Evolutionary conservation across 2,113 vertebrate species (phyloP).

Genomic region (Chloebia gouldiae): DNA sequence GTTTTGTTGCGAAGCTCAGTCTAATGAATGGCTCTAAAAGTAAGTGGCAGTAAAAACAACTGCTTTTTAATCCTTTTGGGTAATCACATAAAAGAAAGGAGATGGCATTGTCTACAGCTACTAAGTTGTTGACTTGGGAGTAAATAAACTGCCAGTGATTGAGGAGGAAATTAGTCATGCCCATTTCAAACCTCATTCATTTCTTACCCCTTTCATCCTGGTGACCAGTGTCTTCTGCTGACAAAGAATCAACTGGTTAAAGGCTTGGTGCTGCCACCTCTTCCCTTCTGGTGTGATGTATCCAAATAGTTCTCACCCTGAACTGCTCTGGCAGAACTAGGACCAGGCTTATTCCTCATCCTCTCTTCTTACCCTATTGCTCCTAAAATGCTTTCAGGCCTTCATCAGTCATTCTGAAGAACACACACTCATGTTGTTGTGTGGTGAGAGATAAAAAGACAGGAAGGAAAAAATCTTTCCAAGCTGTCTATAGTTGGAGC

Average conservation of each 20-base stretch:
- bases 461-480: neutral
- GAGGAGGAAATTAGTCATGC: neutral
- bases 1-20: neutral
- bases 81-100: neutral
- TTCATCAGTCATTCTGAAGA: neutral
- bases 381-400: neutral
- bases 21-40: neutral
- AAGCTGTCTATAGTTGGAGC: neutral
- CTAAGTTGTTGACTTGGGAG: neutral
- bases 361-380: neutral
- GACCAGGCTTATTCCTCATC: neutral
- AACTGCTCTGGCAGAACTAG: neutral
- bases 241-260: neutral
- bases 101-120: neutral
- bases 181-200: neutral
- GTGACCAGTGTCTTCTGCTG: neutral
- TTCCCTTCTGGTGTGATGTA: neutral
- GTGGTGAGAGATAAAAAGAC: neutral
- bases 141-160: neutral
- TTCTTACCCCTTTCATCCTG: neutral
- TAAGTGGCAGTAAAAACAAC: neutral
- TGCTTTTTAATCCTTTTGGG: neutral
- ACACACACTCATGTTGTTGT: neutral
- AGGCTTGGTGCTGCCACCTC: neutral
- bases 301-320: neutral